A percentile compares a stretch with the other conserved stretches of the same genome.
Conservation (phyloP, 2,113 vertebrate species). For the Dromiciops gliroides region DNA sequence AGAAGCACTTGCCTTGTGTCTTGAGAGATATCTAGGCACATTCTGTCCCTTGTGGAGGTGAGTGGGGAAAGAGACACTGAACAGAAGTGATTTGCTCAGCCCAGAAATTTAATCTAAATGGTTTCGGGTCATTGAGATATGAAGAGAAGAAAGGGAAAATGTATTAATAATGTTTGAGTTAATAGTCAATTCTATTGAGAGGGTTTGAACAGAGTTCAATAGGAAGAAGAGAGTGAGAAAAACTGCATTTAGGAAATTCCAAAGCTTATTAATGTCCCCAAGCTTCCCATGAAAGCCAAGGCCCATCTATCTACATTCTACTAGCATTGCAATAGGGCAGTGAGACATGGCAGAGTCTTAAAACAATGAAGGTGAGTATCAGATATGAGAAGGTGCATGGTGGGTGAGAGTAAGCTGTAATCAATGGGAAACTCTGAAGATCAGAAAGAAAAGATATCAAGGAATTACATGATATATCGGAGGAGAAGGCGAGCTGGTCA, state of each 20-base stretch:
- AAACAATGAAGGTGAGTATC: neutral
- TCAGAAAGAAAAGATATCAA: neutral
- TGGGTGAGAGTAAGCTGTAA: neutral
- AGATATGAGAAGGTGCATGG: neutral
- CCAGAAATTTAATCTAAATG: neutral
- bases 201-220: neutral
- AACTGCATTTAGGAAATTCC: neutral
- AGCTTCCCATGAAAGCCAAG: neutral
- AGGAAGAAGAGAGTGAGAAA: neutral
- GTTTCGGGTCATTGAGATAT: neutral
- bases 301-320: neutral
- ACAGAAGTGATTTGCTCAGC: neutral
- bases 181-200: neutral
- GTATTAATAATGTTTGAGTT: neutral
- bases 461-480: neutral
- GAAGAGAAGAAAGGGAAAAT: neutral
- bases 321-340: neutral
- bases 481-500: neutral
- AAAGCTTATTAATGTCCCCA: neutral
- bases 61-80: neutral
- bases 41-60: neutral
- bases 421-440: neutral
- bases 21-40: neutral
- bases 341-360: neutral
- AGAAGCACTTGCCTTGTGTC: neutral